phyloP scores from a whole-genome alignment of 2,113 vertebrate genomes.

The Carollia perspicillata region DNA sequence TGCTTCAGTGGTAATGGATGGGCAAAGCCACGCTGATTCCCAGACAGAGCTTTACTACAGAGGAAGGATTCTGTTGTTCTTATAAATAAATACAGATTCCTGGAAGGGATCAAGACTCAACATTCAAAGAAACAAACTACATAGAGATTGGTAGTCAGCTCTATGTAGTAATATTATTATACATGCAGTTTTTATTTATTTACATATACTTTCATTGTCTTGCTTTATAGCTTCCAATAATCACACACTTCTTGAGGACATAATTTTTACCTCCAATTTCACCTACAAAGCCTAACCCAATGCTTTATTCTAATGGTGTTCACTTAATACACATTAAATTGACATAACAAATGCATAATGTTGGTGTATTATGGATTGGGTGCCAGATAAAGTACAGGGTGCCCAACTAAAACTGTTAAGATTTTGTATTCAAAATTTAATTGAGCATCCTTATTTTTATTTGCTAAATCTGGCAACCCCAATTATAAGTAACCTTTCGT shows the following conservation, averaged over 20 bases:
- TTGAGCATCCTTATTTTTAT: not conserved
- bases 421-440: slow-evolving; percentile 24
- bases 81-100: not conserved
- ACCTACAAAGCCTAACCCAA: not conserved
- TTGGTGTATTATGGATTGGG: not conserved
- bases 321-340: not conserved
- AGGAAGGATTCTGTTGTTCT: not conserved
- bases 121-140: not conserved
- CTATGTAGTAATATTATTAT: not conserved
- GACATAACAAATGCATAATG: not conserved
- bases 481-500: not conserved
- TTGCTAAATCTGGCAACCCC: not conserved
- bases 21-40: not conserved
- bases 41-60: not conserved
- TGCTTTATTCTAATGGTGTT: not conserved
- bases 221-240: not conserved
- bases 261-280: slow-evolving; percentile 32
- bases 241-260: not conserved
- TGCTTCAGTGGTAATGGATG: not conserved
- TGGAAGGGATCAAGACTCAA: not conserved
- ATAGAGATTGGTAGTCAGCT: not conserved
- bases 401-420: not conserved
- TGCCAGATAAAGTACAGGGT: not conserved
- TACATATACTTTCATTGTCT: not conserved
- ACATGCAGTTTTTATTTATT: not conserved